Evolutionary conservation across 2,797 vertebrate genomes (phyloP), one percentile per base, ranked within the genome.

Genomic region (Parauchenoglanis ngamensis): DNA sequence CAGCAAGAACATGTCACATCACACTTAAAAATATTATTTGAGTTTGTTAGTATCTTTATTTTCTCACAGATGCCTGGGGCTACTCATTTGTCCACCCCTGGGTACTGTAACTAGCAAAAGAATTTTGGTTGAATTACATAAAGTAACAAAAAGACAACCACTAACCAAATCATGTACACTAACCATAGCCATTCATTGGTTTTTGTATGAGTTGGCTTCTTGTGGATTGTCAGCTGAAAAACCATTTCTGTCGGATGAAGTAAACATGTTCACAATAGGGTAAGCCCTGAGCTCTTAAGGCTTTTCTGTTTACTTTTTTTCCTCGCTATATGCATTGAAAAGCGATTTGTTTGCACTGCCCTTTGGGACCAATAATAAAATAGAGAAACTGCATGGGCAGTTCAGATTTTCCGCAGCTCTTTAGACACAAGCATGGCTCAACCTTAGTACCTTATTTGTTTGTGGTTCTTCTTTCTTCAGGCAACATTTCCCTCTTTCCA

Each of bases 371-470:
- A 54, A 81, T 28, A 68, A 77, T 52, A 65, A 44, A 85, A 52
- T 19, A 44, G 7, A 12, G 7, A 86, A 86, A 83, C 59, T 63
- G 57, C 77, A 75, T 12, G 40, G 54, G 59, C 35, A 75, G 83
- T 88, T 86, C 49, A 35, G 35, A 79, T 79, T 86, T 83, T 52
- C 65, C 77, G 70, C 46, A n/a, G 6, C 7, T 31, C 13, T 68
- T 79, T 44, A 68, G 56, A 84, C 57, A 67, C 25, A 59, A 77
- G 77, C 31, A 57, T 8, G n/a, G 75, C 40, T 31, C 5, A 78
- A 54, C 28, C 59, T 76, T 63, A n/a, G 54, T 86, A 84, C 68
- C 49, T 82, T 80, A 79, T 89, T 88, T 89, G 67, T 75, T 86
- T 87, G 72, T 23, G 46, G 23, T 28, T n/a, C 57, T 54, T 46